These are phyloP conservation scores for Calyptommatus sinebrachiatus DNA, from an alignment of 2,113 vertebrate species.

Conservation along the genomic window DNA sequence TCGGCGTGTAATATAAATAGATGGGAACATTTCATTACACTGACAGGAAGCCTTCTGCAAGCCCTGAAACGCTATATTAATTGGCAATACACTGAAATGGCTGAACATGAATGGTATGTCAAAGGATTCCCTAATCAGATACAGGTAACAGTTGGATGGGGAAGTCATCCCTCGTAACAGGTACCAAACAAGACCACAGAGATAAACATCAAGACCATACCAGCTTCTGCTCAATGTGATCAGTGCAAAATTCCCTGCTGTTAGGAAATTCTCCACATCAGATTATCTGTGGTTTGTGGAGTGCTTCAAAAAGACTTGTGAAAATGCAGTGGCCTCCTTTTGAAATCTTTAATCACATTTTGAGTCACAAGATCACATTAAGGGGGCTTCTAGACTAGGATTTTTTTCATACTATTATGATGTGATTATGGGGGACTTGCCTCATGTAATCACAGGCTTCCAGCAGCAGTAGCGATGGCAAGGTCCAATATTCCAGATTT, in stretches of 20 bases:
- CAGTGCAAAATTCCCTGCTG: background rate
- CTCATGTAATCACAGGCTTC: too few species aligned
- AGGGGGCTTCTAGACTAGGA: too few species aligned
- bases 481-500: too few species aligned
- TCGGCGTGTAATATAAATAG: background rate
- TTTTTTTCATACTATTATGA: too few species aligned
- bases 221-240: background rate
- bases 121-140: background rate
- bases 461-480: too few species aligned
- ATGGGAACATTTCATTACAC: slow-evolving; percentile 9
- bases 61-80: slow-evolving; percentile 10
- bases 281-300: too few species aligned
- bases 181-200: background rate
- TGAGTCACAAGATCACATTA: too few species aligned
- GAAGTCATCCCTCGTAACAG: background rate
- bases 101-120: background rate
- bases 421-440: too few species aligned
- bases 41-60: slow-evolving; percentile 19
- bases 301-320: too few species aligned
- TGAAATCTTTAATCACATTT: too few species aligned
- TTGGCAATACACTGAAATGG: background rate
- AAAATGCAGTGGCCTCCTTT: too few species aligned
- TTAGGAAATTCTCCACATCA: too few species aligned
- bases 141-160: background rate
- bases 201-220: background rate